Base-by-base conservation (phyloP, 1,140 invertebrate species). In the Zelostemma sp. region DNA sequence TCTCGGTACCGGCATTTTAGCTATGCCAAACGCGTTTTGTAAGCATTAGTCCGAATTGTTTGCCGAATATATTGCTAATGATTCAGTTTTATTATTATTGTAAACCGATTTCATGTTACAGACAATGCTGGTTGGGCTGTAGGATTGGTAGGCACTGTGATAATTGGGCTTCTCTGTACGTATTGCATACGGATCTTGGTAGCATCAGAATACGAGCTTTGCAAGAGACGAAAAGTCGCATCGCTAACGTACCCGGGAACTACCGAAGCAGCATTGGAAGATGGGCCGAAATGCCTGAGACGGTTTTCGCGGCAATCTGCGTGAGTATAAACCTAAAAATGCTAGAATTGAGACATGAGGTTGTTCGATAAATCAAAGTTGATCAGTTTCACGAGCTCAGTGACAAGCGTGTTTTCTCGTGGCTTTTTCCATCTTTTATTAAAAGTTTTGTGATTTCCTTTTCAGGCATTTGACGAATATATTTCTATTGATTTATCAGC, bases 1-100 rank as follows among this genome's bases (percentile, higher is more conserved):
- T 77, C 88, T 96, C 41, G 95, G 95, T 9, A 96, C 95, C 0
- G 95, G 95, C 6, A 93, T 97, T 53, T 81, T 97, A 45, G 94
- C 95, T 18, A 95, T 97, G 92, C 93, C 95, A 0, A 88, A 89
- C 68, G 94, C 95, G 0, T 91, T 96, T 41, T 84, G 86, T 38
- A n/a, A n/a, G n/a, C n/a, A n/a, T n/a, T n/a, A n/a, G n/a, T n/a
- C n/a, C n/a, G n/a, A n/a, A n/a, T n/a, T n/a, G n/a, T n/a, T n/a
- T n/a, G n/a, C n/a, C n/a, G n/a, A n/a, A n/a, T n/a, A n/a, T n/a
- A n/a, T n/a, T n/a, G n/a, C n/a, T n/a, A n/a, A n/a, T n/a, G n/a
- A n/a, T n/a, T n/a, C n/a, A n/a, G n/a, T n/a, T n/a, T n/a, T n/a
- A n/a, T n/a, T n/a, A n/a, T n/a, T n/a, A n/a, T n/a, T n/a, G n/a